Percentiles rank a stretch among this genome's conserved stretches.
These are phyloP conservation scores for Leptinotarsa defecta DNA, from an alignment of 1,140 invertebrate species.

Conservation along the genomic window DNA sequence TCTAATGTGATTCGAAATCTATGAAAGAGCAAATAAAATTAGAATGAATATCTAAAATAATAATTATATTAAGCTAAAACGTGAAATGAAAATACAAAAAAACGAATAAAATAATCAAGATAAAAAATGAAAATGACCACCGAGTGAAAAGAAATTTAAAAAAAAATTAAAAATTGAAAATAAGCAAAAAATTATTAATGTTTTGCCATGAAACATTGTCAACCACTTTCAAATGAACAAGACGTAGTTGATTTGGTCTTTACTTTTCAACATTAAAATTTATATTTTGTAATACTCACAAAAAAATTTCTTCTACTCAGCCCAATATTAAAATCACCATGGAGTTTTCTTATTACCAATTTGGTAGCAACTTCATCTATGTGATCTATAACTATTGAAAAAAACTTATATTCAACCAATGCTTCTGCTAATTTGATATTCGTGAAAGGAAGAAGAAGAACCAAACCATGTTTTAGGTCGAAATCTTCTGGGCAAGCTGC, in stretches of 20 bases:
- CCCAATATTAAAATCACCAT: constrained; percentile 47
- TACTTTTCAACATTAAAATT: constrained; percentile 4
- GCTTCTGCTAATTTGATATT: constrained; percentile 38
- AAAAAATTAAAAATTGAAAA: too few species aligned
- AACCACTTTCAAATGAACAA: too few species aligned
- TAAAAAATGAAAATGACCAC: too few species aligned
- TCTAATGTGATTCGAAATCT: too few species aligned
- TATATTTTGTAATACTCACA: constrained; percentile 35
- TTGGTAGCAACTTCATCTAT: constrained; percentile 46
- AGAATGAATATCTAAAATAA: too few species aligned
- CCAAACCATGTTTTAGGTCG: constrained; percentile 21
- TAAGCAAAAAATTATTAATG: too few species aligned
- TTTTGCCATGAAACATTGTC: too few species aligned
- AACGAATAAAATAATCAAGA: too few species aligned
- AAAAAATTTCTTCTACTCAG: constrained; percentile 48
- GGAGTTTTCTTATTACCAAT: constrained; percentile 41
- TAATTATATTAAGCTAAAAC: too few species aligned
- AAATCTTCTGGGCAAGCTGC: constrained; percentile 25
- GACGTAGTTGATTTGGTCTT: neutral
- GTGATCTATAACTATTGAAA: constrained; percentile 45
- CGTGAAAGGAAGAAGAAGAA: constrained; percentile 30
- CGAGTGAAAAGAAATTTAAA: too few species aligned
- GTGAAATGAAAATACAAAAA: too few species aligned
- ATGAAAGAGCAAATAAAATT: too few species aligned
- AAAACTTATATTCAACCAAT: constrained; percentile 35